Conservation (phyloP, 2,797 vertebrate species). For the Enteromius mattozi region DNA sequence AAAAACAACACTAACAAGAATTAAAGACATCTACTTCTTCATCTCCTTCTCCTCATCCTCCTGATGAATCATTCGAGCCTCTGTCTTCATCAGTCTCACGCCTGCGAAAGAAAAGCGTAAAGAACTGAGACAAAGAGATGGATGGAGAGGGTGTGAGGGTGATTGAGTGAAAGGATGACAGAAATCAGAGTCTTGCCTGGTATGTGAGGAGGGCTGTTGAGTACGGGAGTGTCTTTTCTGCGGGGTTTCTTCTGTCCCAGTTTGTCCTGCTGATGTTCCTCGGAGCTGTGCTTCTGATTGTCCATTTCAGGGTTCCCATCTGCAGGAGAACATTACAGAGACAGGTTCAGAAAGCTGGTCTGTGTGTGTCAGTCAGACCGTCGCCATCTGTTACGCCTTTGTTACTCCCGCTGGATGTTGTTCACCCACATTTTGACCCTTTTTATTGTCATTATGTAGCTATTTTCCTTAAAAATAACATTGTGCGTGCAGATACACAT, state of each 20-base stretch:
- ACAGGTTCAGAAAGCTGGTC: slow-evolving; percentile 10
- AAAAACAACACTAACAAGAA: slow-evolving; percentile 9
- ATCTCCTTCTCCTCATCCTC: slow-evolving; percentile 89
- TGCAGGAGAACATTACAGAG: slow-evolving; percentile 11
- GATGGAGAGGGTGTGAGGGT: neutral
- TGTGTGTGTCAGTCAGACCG: neutral
- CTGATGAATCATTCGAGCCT: slow-evolving; percentile 80
- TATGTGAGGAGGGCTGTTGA: slow-evolving; percentile 81
- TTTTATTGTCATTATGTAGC: neutral
- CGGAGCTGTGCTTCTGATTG: slow-evolving; percentile 46
- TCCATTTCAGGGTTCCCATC: slow-evolving; percentile 61
- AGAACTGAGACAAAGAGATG: slow-evolving; percentile 11
- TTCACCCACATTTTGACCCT: neutral
- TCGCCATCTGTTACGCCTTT: neutral
- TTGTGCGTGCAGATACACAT: neutral
- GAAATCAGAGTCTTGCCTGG: slow-evolving; percentile 74
- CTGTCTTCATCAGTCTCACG: slow-evolving; percentile 79
- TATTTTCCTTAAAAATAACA: neutral
- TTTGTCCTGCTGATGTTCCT: slow-evolving; percentile 71
- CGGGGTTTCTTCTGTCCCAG: slow-evolving; percentile 86
- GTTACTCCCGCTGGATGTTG: neutral
- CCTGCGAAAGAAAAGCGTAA: slow-evolving; percentile 74
- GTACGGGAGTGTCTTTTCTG: slow-evolving; percentile 88
- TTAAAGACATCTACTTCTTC: slow-evolving; percentile 68
- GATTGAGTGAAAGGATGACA: neutral